These are phyloP conservation scores for Drosophila yakuba DNA, from an alignment of 1,140 invertebrate genomes.

Conservation along the genomic window DNA sequence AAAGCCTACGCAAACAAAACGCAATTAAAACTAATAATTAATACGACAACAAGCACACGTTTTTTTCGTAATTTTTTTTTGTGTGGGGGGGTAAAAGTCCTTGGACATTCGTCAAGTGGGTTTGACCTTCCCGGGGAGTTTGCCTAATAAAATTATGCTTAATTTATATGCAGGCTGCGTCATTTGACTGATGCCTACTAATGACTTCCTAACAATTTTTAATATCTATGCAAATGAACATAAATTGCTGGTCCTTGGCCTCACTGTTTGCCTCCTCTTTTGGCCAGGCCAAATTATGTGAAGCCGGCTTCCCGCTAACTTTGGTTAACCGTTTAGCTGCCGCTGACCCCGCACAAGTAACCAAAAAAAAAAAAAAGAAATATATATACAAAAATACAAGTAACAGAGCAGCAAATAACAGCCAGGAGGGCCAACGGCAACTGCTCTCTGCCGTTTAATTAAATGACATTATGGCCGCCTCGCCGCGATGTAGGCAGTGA, in stretches of 20 bases:
- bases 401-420: conserved; percentile 34
- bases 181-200: conserved; percentile 83
- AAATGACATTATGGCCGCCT: conserved; percentile 77
- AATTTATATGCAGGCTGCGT: conserved; percentile 82
- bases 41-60: conserved; percentile 67
- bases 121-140: conserved; percentile 54
- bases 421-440: conserved; percentile 43
- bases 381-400: conserved; percentile 23
- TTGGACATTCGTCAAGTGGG: conserved; percentile 64
- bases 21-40: conserved; percentile 83
- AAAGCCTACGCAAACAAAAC: conserved; percentile 53
- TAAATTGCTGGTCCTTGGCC: conserved; percentile 74
- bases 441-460: conserved; percentile 82
- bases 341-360: conserved; percentile 59
- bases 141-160: conserved; percentile 81
- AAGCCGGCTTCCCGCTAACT: conserved; percentile 43
- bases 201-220: conserved; percentile 83
- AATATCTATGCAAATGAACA: conserved; percentile 84
- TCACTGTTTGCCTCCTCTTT: neutral
- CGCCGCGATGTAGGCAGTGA: conserved; percentile 61
- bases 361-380: conserved; percentile 29
- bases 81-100: neutral
- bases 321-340: conserved; percentile 80
- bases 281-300: conserved; percentile 56
- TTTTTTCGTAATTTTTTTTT: neutral